Conservation (phyloP, 2,888 invertebrate species). For the Clunio marinus region DNA sequence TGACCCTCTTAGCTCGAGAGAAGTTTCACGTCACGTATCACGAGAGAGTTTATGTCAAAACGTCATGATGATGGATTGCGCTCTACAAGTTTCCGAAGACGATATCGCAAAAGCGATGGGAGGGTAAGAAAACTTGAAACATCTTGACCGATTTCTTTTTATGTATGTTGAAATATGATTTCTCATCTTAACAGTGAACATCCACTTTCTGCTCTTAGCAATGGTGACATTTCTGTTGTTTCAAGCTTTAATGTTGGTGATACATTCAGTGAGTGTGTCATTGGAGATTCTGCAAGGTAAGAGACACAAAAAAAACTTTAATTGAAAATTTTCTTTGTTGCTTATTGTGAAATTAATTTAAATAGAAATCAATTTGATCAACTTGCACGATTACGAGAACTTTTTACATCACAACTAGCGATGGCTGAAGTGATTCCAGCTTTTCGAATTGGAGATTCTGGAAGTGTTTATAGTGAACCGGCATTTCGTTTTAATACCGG, state of each 20-base stretch:
- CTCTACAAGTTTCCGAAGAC: conserved; percentile 88
- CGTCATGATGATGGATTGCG: conserved; percentile 81
- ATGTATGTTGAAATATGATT: not conserved
- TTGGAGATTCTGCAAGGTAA: conserved; percentile 51
- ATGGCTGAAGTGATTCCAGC: conserved; percentile 67
- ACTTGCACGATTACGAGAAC: conserved; percentile 72
- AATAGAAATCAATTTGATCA: conserved; percentile 65
- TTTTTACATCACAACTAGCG: conserved; percentile 73
- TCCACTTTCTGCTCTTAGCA: conserved; percentile 81
- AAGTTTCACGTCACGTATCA: conserved; percentile 63
- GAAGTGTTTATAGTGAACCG: conserved; percentile 52
- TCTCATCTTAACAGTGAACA: conserved; percentile 63
- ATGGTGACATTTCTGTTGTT: conserved; percentile 85
- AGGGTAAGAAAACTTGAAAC: conserved; percentile 46
- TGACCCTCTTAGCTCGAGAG: conserved; percentile 72
- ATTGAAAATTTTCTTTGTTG: too few species aligned
- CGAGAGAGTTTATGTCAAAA: conserved; percentile 66
- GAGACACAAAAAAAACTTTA: conserved; percentile 9
- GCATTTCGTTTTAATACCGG: conserved; percentile 51
- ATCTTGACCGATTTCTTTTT: not conserved
- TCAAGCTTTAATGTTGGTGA: conserved; percentile 67
- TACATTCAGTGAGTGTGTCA: conserved; percentile 51
- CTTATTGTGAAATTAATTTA: not conserved
- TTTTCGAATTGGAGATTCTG: conserved; percentile 53
- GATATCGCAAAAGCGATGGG: conserved; percentile 87